Evolutionary conservation across 2,888 invertebrate genomes (phyloP), one percentile per base, ranked within the genome.

Genomic region (Synergus japonicus): DNA sequence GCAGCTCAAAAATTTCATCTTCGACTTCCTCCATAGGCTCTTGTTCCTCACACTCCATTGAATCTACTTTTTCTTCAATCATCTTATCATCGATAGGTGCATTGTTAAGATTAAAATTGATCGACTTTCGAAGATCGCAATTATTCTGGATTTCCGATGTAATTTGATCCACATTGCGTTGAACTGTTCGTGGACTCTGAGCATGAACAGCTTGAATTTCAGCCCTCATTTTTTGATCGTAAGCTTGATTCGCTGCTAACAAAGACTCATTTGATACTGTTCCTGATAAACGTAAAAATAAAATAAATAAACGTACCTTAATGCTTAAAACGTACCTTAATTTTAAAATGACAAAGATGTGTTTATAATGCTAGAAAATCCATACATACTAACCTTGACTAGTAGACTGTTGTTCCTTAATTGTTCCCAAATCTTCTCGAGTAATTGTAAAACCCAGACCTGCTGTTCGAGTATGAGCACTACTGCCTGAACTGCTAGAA

Each of bases 401-500:
- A 7, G 83, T 81, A 12, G 89, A 86, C 76, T 89, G 88, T 81
- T 91, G n/a, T n/a, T n/a, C 91, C 80, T 89, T 89, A 76, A 91
- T 90, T 65, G 88, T 87, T 76, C 86, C 81, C 73, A 89, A 80
- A 60, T 91, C 91, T 63, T 91, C 91, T 4, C 88, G 88, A 4
- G 88, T 87, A 41, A 90, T 83, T 29, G 89, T 88, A 66, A 90
- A 91, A 29, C 87, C 90, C 60, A 87, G 85, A 64, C 85, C 88
- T 5, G 88, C 85, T 37, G 89, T 89, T 83, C 90, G 86, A 22
- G 87, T 88, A 76, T 89, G 87, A 12, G 78, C 86, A 78, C 89
- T 89, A 64, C 90, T 91, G 15, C 88, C 86, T 18, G 91, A 91
- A 82, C 91, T 91, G 46, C 88, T 92, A 41, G 93, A 94, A 93